Base-by-base conservation (phyloP, 2,888 invertebrate species). In the Pycnomerus fuliginosus region DNA sequence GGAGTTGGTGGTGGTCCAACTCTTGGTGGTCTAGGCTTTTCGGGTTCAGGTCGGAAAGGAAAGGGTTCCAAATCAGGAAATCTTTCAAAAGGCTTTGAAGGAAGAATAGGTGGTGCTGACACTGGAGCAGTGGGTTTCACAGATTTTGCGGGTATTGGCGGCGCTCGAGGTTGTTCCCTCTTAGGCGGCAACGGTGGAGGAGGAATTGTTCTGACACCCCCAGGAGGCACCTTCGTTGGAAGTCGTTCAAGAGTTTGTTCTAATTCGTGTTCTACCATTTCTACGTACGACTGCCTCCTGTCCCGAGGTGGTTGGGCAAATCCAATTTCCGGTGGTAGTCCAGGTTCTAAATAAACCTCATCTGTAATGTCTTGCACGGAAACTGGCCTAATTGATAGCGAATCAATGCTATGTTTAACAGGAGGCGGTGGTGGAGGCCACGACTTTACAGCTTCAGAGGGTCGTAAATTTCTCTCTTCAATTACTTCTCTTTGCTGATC, bases 301-400 rank as follows among this genome's bases (percentile, higher is more conserved):
- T 68, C 61, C 14, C 67, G 56, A 1, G 77, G 75, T 38, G 50
- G 75, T 16, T 79, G 77, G 1, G 80, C 80, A 65, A 76, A 85
- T 25, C 76, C 81, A 4, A 85, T 81, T 70, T 83, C 82, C 10
- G 84, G 83, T 2, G 84, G 82, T 7, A 83, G 75, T 2, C 84
- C 85, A 0, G 84, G 84, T 61, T 82, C 77, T n/a, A 84, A 61
- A 50, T 74, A 69, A 2, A 80, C 69, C 53, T 77, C 76, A 50
- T 76, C 68, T 4, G 76, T 64, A 17, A 73, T 72, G 55, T 74
- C 71, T 53, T 73, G 73, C 5, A 70, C 69, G 11, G 73, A 71
- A 51, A 72, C 65, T 22, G 71, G 71, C 37, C 71, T 50, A 34
- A 71, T 67, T 14, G 66, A 53, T 29, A 60, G 41, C n/a, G 52